Evolutionary conservation across 2,888 invertebrate genomes (phyloP).

Genomic region (Pocota personata): DNA sequence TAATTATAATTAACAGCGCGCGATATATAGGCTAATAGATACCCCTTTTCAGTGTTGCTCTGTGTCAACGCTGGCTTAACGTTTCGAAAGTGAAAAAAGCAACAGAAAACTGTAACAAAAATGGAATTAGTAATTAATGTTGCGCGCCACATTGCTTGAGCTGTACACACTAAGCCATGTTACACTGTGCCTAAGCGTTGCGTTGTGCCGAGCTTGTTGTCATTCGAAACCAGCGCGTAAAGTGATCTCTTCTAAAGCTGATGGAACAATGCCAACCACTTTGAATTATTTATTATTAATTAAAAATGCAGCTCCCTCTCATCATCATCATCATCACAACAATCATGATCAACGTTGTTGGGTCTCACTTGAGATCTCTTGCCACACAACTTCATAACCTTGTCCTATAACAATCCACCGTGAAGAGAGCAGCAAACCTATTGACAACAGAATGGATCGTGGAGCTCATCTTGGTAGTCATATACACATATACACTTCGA

Average conservation of each 20-base stretch:
- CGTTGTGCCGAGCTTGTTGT: constrained; percentile 40
- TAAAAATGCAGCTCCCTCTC: constrained; percentile 69
- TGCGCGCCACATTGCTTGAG: constrained; percentile 23
- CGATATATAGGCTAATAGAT: constrained; percentile 34
- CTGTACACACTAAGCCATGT: constrained; percentile 41
- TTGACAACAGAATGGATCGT: constrained; percentile 40
- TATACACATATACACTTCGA: background rate
- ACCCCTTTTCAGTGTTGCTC: background rate
- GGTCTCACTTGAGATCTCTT: constrained; percentile 52
- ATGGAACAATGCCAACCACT: constrained; percentile 70
- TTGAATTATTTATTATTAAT: constrained; percentile 66
- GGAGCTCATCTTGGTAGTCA: constrained; percentile 20
- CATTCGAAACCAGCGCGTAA: constrained; percentile 65
- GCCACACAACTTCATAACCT: constrained; percentile 70
- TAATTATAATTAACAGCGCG: constrained; percentile 49
- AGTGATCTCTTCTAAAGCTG: constrained; percentile 55
- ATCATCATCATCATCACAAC: constrained; percentile 29
- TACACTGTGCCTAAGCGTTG: constrained; percentile 34
- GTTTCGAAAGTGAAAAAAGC: constrained; percentile 56
- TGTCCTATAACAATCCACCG: constrained; percentile 69
- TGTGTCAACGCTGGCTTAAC: background rate
- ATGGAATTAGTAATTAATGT: constrained; percentile 49
- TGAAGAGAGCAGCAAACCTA: constrained; percentile 68
- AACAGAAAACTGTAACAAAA: constrained; percentile 27
- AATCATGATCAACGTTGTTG: constrained; percentile 48